Evolutionary conservation across 2,113 vertebrate genomes (phyloP), one percentile per base, ranked within the genome.

Genomic region (Neotragus moschatus): DNA sequence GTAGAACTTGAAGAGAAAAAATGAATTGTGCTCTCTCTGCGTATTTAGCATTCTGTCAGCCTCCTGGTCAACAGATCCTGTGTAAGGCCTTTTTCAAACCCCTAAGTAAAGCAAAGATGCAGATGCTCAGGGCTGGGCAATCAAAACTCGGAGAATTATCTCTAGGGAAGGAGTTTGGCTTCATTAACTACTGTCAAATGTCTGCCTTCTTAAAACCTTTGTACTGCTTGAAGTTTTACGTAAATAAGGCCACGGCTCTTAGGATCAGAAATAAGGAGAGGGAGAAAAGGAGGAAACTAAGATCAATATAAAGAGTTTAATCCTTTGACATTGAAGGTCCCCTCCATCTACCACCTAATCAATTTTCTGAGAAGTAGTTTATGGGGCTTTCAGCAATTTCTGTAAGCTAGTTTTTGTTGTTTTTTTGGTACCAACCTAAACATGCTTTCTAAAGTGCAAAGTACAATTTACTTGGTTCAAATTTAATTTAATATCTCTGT

Each of bases 41-140:
- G 92, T 96, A 92, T 98, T 98, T 98, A 98, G 86, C 94, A 86
- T 97, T 98, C 95, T 95, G 61, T 95, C 79, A 91, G 47, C 73
- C 39, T 92, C 93, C 89, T 81, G 47, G 58, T 97, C 94, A 98
- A 93, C 33, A 26, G 84, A 95, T 95, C 61, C 96, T 95, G 56
- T 4, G 1, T 13, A 95, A 96, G 93, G 58, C 58, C 17, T 92
- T 28, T 73, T 80, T 95, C 30, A 98, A 95, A 97, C 81, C 51
- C 90, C 94, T 45, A 89, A 92, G 33, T 2, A 97, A 88, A 96
- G 90, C 45, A 96, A 96, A 98, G 88, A 51, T 19, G 15, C 88
- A 86, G 73, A 95, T 97, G 94, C 30, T 80, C 79, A 84, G 84
- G 33, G 94, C 96, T 97, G 95, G 92, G 81, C 21, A 94, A 96